phyloP scores from a whole-genome alignment of 2,113 vertebrate species.

The Ctenomys sociabilis region DNA sequence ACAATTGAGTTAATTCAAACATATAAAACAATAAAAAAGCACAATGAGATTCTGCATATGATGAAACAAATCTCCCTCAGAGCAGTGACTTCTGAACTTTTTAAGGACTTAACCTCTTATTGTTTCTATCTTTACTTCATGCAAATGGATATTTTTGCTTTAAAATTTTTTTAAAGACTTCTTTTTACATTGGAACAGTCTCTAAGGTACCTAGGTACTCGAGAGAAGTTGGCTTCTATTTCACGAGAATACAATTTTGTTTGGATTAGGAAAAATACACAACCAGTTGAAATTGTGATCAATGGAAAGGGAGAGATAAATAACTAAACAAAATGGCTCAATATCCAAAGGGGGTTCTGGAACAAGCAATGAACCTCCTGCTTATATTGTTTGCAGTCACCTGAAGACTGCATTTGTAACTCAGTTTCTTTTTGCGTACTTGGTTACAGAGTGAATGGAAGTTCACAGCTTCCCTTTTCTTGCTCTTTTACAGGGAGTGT shows the following conservation, averaged over 20 bases:
- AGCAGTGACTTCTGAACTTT: constrained; percentile 62
- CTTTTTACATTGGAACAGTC: not conserved
- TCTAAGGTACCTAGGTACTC: not conserved
- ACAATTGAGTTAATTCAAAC: constrained; percentile 75
- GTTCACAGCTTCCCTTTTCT: not conserved
- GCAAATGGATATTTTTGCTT: constrained; percentile 6
- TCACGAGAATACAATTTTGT: not conserved
- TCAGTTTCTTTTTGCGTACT: not conserved
- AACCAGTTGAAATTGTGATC: not conserved
- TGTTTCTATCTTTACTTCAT: not conserved
- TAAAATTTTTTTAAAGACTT: constrained; percentile 22
- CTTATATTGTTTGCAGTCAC: not conserved
- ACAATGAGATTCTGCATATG: not conserved
- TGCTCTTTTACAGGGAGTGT: not conserved
- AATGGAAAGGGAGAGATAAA: not conserved
- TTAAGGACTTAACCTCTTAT: not conserved
- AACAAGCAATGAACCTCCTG: not conserved
- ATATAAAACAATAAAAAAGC: constrained; percentile 73
- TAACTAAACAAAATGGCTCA: not conserved
- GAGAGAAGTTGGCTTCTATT: not conserved
- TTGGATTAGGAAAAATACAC: constrained; percentile 24
- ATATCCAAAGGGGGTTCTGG: not conserved
- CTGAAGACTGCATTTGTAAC: not conserved
- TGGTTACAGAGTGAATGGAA: not conserved
- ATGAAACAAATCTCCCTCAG: not conserved